Evolutionary conservation across 2,113 vertebrate genomes (phyloP).

Genomic region (Phyllostomus discolor): DNA sequence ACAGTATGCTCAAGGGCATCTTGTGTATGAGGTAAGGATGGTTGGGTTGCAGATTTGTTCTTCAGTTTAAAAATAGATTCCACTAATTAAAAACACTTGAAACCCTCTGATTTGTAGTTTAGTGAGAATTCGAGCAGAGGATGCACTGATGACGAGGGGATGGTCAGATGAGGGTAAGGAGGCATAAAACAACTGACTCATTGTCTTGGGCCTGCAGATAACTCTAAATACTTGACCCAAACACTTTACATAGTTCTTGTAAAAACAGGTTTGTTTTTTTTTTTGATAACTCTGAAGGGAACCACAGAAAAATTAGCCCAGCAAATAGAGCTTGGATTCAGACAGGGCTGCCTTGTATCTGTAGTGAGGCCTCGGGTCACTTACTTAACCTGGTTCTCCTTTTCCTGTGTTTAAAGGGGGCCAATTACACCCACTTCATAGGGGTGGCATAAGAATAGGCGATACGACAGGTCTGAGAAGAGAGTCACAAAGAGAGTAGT

Average conservation of each 20-base stretch:
- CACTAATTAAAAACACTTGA: background rate
- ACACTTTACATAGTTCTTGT: background rate
- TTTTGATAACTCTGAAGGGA: background rate
- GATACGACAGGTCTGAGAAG: background rate
- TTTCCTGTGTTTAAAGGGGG: background rate
- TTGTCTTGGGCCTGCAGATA: background rate
- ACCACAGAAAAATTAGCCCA: background rate
- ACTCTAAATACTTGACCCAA: background rate
- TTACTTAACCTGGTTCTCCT: background rate
- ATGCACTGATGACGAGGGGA: background rate
- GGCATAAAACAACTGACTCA: background rate
- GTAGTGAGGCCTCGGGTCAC: background rate
- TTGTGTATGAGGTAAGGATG: background rate
- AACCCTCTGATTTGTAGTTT: background rate
- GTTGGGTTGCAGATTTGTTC: background rate
- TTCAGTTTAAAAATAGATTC: background rate
- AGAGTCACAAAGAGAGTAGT: background rate
- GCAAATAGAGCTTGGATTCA: background rate
- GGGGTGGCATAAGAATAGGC: background rate
- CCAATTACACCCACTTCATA: background rate
- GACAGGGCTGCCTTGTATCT: background rate
- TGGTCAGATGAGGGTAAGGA: background rate
- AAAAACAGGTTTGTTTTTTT: background rate
- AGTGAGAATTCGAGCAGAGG: background rate
- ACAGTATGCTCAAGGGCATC: background rate